Conservation (phyloP, 2,888 invertebrate species). For the Timandra comae region DNA sequence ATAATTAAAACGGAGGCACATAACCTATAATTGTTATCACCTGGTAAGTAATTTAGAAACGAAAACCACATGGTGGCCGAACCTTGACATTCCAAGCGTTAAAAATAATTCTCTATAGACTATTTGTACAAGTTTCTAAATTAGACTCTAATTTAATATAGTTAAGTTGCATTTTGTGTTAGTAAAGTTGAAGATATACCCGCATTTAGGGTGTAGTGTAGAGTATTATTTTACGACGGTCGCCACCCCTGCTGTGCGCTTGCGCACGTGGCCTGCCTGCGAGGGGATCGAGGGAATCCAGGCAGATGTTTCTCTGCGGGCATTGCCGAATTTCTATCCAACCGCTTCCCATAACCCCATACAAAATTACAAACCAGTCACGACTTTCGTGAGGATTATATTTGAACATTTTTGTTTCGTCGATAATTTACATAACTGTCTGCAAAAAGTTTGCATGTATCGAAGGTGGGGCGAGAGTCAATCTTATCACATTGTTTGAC, state of each 20-base stretch:
- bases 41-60: slow-evolving; percentile 53
- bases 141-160: slow-evolving; percentile 30
- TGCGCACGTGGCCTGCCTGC: slow-evolving; percentile 68
- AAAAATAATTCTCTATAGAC: slow-evolving; percentile 71
- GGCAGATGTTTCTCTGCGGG: slow-evolving; percentile 61
- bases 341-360: slow-evolving; percentile 10
- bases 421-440: too few species aligned
- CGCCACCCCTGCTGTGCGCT: slow-evolving; percentile 63
- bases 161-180: slow-evolving; percentile 36
- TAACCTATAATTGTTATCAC: slow-evolving; percentile 46
- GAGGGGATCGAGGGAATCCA: slow-evolving; percentile 39
- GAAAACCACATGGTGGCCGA: slow-evolving; percentile 63
- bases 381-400: too few species aligned
- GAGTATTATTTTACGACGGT: slow-evolving; percentile 59
- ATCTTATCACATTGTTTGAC: slow-evolving; percentile 16
- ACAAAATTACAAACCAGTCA: too few species aligned
- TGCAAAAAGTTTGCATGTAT: too few species aligned
- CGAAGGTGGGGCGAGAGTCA: slow-evolving; percentile 7
- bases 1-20: slow-evolving; percentile 1
- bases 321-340: slow-evolving; percentile 31
- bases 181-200: slow-evolving; percentile 29
- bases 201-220: slow-evolving; percentile 64
- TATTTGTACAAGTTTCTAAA: slow-evolving; percentile 31
- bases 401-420: too few species aligned
- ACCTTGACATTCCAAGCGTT: slow-evolving; percentile 73